Conservation (phyloP, 2,113 vertebrate species). For the Echinops telfairi region DNA sequence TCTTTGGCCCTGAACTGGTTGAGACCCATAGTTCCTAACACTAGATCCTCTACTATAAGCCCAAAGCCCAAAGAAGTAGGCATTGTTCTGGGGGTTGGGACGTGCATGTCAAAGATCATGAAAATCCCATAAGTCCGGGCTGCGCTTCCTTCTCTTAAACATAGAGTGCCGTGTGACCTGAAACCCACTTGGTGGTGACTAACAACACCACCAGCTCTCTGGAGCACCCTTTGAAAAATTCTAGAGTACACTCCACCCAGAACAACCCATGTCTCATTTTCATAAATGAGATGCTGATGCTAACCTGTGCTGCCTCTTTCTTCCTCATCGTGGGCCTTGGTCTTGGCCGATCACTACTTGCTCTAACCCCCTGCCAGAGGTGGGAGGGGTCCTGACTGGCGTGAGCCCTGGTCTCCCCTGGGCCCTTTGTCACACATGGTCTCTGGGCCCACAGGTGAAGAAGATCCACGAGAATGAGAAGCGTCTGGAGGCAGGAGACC, state of each 20-base stretch:
- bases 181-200: background rate
- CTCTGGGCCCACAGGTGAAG: conserved; percentile 90
- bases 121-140: background rate
- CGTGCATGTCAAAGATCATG: background rate
- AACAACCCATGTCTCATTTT: background rate
- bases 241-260: background rate
- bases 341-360: background rate
- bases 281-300: background rate
- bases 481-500: conserved; percentile 95
- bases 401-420: background rate
- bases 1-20: background rate
- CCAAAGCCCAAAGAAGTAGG: no score
- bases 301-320: background rate
- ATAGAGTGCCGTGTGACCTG: background rate
- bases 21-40: background rate
- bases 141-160: background rate
- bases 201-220: background rate
- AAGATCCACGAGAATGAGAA: conserved; percentile 99
- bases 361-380: background rate
- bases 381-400: background rate
- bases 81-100: background rate
- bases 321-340: background rate
- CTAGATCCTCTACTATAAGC: background rate
- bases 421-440: rapidly evolving
- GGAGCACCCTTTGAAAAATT: background rate